Evolutionary conservation across 2,113 vertebrate species (phyloP).

Genomic region (Reinhardtius hippoglossoides): DNA sequence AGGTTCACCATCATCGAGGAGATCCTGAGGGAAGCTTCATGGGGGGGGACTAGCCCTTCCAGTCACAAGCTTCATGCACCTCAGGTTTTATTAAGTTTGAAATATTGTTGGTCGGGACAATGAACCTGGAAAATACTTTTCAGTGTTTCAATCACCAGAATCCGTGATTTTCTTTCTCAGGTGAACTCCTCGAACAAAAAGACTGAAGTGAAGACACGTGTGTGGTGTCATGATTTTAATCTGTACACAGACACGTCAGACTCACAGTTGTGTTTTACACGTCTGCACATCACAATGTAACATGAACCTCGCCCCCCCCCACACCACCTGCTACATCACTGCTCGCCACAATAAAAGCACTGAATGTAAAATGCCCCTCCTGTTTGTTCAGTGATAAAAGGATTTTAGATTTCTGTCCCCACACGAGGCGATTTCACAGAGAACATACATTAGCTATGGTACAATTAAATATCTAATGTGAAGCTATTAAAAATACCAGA

Average conservation of each 20-base stretch:
- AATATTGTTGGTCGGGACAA: too few species aligned
- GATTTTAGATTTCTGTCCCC: not conserved
- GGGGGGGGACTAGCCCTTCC: too few species aligned
- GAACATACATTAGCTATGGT: conserved; percentile 70
- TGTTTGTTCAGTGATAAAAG: conserved; percentile 61
- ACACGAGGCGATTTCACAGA: conserved; percentile 50
- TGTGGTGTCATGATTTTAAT: conserved; percentile 20
- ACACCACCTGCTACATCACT: conserved; percentile 55
- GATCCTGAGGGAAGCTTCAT: too few species aligned
- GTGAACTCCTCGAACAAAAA: too few species aligned
- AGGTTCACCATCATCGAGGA: too few species aligned
- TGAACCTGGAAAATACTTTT: too few species aligned
- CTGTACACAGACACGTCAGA: conserved; percentile 20
- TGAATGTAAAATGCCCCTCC: conserved; percentile 41
- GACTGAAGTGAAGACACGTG: not conserved
- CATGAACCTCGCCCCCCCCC: not conserved
- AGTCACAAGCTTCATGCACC: too few species aligned
- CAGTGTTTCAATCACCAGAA: too few species aligned
- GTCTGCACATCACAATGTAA: conserved; percentile 29
- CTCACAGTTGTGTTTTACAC: conserved; percentile 9
- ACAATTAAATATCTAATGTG: conserved; percentile 55
- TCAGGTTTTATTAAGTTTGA: too few species aligned
- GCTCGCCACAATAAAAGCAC: conserved; percentile 65
- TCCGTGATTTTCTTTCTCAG: too few species aligned
- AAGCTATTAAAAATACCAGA: conserved; percentile 68